A percentile compares a stretch with the other conserved stretches of the same genome.
Conservation (phyloP, 2,797 vertebrate genomes). For the Scolopax rusticola region DNA sequence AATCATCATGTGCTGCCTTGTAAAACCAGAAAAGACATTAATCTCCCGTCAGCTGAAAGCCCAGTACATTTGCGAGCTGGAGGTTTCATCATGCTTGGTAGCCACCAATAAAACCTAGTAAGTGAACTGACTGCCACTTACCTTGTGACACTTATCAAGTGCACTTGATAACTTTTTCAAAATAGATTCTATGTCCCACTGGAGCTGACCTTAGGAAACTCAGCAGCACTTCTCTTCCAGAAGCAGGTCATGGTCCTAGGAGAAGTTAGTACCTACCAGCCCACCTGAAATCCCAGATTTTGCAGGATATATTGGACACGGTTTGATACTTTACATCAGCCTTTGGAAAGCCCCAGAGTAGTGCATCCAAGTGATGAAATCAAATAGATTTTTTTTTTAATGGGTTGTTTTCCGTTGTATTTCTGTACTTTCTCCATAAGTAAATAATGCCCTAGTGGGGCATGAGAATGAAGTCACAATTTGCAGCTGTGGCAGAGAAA, state of each 20-base stretch:
- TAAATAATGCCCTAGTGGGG: background rate
- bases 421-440: background rate
- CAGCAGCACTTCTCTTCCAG: background rate
- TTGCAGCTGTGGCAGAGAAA: slow-evolving; percentile 5
- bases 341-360: background rate
- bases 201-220: background rate
- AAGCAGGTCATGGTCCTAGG: background rate
- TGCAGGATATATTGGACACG: background rate
- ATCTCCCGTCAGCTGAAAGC: background rate
- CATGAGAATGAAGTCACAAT: slow-evolving; percentile 16
- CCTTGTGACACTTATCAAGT: too few species aligned
- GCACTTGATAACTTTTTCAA: background rate
- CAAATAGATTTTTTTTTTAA: background rate
- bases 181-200: background rate
- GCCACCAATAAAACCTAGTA: background rate
- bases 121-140: background rate
- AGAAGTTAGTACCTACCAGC: background rate
- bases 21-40: background rate
- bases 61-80: background rate
- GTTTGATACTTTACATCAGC: background rate
- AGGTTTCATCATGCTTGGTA: background rate
- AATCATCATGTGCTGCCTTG: background rate
- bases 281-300: background rate
- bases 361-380: background rate
- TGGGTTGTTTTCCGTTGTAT: slow-evolving; percentile 3